Evolutionary conservation across 2,113 vertebrate genomes (phyloP), one percentile per base, ranked within the genome.

Genomic region (Speoplatyrhinus poulsoni): DNA sequence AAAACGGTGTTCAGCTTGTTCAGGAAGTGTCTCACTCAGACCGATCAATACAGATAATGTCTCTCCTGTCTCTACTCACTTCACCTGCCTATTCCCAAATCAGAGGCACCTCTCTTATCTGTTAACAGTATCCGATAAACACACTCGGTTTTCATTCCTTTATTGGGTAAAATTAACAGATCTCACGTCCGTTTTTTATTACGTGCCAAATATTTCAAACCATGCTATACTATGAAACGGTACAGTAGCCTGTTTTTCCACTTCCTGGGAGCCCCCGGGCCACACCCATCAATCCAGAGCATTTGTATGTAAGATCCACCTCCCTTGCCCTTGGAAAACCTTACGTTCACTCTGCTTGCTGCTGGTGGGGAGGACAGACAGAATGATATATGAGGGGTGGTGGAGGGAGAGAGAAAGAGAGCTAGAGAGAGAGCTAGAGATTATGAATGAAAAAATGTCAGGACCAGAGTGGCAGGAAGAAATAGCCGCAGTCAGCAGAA

Each of bases 401-500:
- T 76, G 64, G 5, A 4, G 53, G 69, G 33, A 60, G 0, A 13
- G 46, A 2, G 50, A 64, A 12, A 56, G 33, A 46, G 4, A 69
- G 26, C 19, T 19, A 4, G 53, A 67, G 46, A 60, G 0, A 13
- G 46, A 2, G 50, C 60, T 11, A 56, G 33, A 46, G 4, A 69
- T 26, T 41, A 60, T 57, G 52, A 46, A 36, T 73, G 85, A 91
- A 82, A 76, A 76, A 75, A 79, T 72, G 80, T 75, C 66, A 83
- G 73, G 73, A 63, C 69, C 10, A 16, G 72, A 80, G 73, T 60
- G 71, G 79, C 71, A 81, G 66, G 76, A 69, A 6, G 73, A 87
- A 89, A 80, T 12, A 72, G 69, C 67, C 9, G 59, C 60, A 19
- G 80, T 91, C 90, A 91, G 90, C 87, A 85, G 76, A 86, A 87